A percentile compares a stretch with the other conserved stretches of the same genome.
These are phyloP conservation scores for Zenarchopterus dispar DNA, from an alignment of 2,797 vertebrate genomes.

Conservation along the genomic window DNA sequence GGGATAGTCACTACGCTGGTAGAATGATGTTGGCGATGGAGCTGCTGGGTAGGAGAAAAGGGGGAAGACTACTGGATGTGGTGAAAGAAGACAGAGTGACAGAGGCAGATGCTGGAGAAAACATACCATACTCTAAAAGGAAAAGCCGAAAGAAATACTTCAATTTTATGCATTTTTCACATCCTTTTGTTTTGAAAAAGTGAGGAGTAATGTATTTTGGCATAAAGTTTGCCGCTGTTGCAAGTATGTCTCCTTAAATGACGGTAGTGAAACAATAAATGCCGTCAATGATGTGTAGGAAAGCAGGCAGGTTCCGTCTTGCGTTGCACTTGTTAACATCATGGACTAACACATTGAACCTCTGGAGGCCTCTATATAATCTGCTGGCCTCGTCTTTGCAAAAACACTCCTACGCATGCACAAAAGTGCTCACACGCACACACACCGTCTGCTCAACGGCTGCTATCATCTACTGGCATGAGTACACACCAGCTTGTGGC, in stretches of 20 bases:
- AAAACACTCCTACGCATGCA: conserved; percentile 17
- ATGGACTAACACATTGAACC: neutral
- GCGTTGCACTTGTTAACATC: conserved; percentile 14
- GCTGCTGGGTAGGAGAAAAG: too few species aligned
- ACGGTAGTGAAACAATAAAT: neutral
- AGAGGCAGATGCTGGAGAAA: too few species aligned
- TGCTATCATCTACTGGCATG: conserved; percentile 62
- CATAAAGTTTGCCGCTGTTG: neutral
- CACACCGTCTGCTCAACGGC: conserved; percentile 56
- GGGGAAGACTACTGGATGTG: too few species aligned
- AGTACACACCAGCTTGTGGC: conserved; percentile 51
- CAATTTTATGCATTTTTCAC: too few species aligned
- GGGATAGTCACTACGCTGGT: too few species aligned
- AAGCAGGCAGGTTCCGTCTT: neutral
- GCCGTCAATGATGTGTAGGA: neutral
- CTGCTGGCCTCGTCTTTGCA: conserved; percentile 22
- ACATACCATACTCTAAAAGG: too few species aligned
- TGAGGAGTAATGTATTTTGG: too few species aligned
- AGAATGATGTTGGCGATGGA: too few species aligned
- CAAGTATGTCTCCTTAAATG: conserved; percentile 1
- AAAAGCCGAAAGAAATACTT: too few species aligned
- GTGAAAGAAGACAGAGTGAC: too few species aligned
- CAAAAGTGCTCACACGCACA: conserved; percentile 28
- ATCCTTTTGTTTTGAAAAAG: too few species aligned
- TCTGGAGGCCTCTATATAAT: conserved; percentile 16